phyloP scores from a whole-genome alignment of 2,888 invertebrate species.

The Coleophora deauratella region DNA sequence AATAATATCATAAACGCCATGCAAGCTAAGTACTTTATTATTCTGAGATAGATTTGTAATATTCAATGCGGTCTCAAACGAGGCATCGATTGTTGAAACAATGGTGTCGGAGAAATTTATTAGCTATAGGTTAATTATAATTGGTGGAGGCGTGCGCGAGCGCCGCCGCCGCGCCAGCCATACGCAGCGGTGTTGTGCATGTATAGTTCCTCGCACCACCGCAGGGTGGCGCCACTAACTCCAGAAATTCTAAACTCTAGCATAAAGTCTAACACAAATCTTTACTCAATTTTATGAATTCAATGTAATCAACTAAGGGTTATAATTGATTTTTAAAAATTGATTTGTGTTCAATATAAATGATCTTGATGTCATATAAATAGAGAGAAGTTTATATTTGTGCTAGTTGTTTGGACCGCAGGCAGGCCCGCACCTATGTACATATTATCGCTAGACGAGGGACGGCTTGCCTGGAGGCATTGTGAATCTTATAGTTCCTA shows the following conservation, averaged over 20 bases:
- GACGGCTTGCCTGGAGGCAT: conserved; percentile 51
- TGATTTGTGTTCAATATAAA: conserved; percentile 26
- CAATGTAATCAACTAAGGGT: conserved; percentile 51
- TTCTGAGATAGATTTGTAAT: conserved; percentile 32
- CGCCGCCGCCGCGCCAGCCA: conserved; percentile 37
- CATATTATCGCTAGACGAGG: conserved; percentile 30
- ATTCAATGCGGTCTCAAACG: conserved; percentile 38
- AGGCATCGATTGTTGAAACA: conserved; percentile 55
- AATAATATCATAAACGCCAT: conserved; percentile 36
- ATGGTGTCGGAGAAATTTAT: conserved; percentile 63
- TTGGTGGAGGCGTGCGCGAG: conserved; percentile 43
- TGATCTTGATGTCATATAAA: conserved; percentile 26
- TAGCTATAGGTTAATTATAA: conserved; percentile 64
- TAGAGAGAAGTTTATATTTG: conserved; percentile 54
- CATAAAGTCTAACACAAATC: conserved; percentile 62
- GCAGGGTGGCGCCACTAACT: conserved; percentile 65
- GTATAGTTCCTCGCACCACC: conserved; percentile 73
- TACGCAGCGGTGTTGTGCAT: conserved; percentile 69
- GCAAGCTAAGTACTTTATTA: conserved; percentile 6
- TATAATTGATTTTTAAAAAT: conserved; percentile 57
- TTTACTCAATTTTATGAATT: conserved; percentile 53
- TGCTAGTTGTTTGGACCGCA: conserved; percentile 59
- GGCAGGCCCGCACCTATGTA: conserved; percentile 42
- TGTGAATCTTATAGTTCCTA: conserved; percentile 75
- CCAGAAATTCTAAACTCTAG: conserved; percentile 72